These are phyloP conservation scores for Megalopta genalis DNA, from an alignment of 1,140 invertebrate species.

Conservation along the genomic window DNA sequence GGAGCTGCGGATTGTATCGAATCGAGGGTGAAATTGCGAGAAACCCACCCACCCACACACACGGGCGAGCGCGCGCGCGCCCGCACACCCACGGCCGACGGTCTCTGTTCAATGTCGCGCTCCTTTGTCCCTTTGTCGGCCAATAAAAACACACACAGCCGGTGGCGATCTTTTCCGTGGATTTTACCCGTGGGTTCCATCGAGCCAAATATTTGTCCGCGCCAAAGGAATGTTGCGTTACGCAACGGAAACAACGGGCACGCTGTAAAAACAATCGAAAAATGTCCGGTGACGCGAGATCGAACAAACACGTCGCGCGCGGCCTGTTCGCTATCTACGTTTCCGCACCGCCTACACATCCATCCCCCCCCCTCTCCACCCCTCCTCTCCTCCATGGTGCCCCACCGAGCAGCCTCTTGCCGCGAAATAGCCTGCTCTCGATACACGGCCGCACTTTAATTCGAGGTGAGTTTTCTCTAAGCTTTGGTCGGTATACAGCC, in stretches of 20 bases:
- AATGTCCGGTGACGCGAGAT: slow-evolving; percentile 23
- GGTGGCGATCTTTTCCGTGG: background rate
- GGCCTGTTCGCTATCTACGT: no score
- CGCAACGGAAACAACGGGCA: background rate
- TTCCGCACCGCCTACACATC: no score
- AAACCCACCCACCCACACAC: background rate
- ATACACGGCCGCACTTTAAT: slow-evolving; percentile 39
- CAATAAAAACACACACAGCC: slow-evolving; percentile 10
- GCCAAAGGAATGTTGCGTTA: slow-evolving; percentile 17
- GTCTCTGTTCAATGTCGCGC: background rate
- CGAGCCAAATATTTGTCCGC: slow-evolving; percentile 5
- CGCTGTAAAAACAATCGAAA: slow-evolving; percentile 28
- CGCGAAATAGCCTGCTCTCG: slow-evolving; percentile 17
- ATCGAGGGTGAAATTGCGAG: slow-evolving; percentile 46
- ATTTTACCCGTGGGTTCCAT: background rate
- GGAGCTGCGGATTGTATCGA: slow-evolving; percentile 40
- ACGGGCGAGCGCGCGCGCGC: no score
- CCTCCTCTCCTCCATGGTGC: background rate
- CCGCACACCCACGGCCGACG: no score
- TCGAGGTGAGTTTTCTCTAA: slow-evolving; percentile 35
- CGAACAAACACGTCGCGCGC: slow-evolving; percentile 11
- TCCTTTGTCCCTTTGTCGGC: slow-evolving; percentile 2
- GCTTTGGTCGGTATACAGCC: slow-evolving; percentile 42
- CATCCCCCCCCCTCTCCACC: no score
- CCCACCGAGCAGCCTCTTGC: background rate